Conservation (phyloP, 92 coral and sea anemone species). For the Pocillopora meandrina region DNA sequence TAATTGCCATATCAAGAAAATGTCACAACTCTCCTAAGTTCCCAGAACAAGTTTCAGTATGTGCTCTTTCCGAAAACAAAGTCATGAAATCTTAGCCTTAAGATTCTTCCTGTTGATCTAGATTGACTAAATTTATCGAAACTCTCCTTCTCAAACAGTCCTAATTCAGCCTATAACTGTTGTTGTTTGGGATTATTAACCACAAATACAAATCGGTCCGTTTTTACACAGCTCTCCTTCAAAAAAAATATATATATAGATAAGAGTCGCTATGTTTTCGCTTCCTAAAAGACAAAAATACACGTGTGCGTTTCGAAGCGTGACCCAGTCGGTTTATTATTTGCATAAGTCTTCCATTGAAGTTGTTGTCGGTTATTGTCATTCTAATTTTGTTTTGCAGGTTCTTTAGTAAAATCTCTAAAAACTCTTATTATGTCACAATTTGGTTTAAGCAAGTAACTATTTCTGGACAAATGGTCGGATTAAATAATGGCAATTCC, state of each 20-base stretch:
- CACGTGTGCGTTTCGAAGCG: neutral
- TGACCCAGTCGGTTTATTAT: neutral
- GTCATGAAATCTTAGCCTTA: too few species aligned
- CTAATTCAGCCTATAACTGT: neutral
- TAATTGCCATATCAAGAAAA: too few species aligned
- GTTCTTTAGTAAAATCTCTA: neutral
- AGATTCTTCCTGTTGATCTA: too few species aligned
- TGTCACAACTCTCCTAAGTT: too few species aligned
- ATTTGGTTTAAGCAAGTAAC: neutral
- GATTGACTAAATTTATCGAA: too few species aligned
- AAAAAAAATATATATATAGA: too few species aligned
- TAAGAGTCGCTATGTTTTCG: constrained; percentile 2
- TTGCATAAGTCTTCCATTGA: neutral
- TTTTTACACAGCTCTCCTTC: neutral
- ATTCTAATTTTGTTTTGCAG: neutral
- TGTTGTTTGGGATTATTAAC: neutral
- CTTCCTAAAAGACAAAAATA: constrained; percentile 3
- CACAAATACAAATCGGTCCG: neutral
- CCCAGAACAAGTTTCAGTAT: too few species aligned
- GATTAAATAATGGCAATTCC: too few species aligned
- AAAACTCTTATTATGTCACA: neutral
- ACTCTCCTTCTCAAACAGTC: too few species aligned
- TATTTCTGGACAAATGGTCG: too few species aligned
- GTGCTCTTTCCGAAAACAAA: too few species aligned
- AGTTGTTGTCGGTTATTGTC: neutral